phyloP scores from a whole-genome alignment of 2,797 vertebrate genomes.

The Anguilla anguilla region DNA sequence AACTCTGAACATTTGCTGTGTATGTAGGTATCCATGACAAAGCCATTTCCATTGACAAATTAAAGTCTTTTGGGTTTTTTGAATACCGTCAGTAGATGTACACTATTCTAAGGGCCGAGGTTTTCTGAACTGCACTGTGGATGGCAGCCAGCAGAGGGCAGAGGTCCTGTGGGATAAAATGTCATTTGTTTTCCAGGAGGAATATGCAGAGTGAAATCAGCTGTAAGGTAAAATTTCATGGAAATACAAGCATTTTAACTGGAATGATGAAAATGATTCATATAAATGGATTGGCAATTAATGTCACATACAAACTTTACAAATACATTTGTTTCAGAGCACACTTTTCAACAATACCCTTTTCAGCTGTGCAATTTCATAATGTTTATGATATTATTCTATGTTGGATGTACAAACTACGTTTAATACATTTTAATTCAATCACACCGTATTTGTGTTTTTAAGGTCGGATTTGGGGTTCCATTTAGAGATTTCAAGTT shows the following conservation, averaged over 20 bases:
- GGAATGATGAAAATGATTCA: neutral
- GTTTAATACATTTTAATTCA: neutral
- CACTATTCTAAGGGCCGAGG: neutral
- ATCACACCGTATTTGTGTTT: neutral
- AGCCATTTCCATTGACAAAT: neutral
- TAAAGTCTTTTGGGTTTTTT: neutral
- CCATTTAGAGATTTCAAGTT: neutral
- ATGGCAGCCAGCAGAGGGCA: constrained; percentile 6
- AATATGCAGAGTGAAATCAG: neutral
- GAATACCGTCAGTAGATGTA: neutral
- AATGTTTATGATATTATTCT: too few relatives aligned
- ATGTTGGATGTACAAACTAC: neutral
- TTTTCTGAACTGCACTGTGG: neutral
- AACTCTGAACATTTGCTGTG: neutral
- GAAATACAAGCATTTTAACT: neutral
- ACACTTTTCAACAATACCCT: neutral
- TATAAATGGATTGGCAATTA: neutral
- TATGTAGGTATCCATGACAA: neutral
- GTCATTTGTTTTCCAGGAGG: neutral
- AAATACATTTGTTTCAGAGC: neutral
- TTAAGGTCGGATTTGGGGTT: neutral
- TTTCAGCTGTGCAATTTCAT: neutral
- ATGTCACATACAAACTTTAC: neutral
- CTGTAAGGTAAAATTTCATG: neutral
- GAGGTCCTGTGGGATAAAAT: constrained; percentile 3